Evolutionary conservation across 2,888 invertebrate genomes (phyloP).

Genomic region (Portevinia maculata): DNA sequence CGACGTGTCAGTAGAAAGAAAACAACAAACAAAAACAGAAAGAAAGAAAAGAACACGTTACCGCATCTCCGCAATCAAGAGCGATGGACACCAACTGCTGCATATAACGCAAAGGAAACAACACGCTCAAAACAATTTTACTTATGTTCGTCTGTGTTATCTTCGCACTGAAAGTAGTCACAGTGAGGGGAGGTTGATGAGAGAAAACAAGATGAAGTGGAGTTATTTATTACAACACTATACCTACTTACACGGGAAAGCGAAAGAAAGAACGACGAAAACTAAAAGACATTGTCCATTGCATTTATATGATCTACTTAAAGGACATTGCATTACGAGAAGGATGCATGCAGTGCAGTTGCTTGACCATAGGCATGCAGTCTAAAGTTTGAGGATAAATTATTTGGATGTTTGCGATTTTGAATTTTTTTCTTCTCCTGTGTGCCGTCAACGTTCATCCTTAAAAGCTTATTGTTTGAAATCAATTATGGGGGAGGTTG

Average conservation of each 20-base stretch:
- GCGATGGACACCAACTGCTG: constrained; percentile 59
- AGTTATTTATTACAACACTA: constrained; percentile 39
- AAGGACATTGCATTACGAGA: constrained; percentile 58
- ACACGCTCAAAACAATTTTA: constrained; percentile 62
- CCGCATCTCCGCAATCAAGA: constrained; percentile 43
- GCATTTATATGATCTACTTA: constrained; percentile 63
- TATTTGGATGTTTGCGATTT: not conserved
- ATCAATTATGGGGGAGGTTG: constrained; percentile 37
- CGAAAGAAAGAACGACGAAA: not conserved
- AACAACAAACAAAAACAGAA: constrained; percentile 23
- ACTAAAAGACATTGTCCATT: constrained; percentile 59
- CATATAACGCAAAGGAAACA: constrained; percentile 29
- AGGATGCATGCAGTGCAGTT: not conserved
- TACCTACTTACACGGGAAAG: constrained; percentile 23
- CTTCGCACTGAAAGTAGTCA: constrained; percentile 22
- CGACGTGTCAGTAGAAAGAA: constrained; percentile 46
- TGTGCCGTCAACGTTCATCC: not conserved
- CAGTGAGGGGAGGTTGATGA: not conserved
- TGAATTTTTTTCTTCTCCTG: not conserved
- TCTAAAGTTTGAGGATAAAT: constrained; percentile 27
- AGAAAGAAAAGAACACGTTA: constrained; percentile 42
- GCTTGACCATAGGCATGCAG: constrained; percentile 54
- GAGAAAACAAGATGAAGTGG: not conserved
- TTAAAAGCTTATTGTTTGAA: constrained; percentile 39
- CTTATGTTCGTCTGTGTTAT: constrained; percentile 53